These are phyloP conservation scores for Aphaenogaster floridana DNA, from an alignment of 1,140 invertebrate genomes.

Conservation along the genomic window DNA sequence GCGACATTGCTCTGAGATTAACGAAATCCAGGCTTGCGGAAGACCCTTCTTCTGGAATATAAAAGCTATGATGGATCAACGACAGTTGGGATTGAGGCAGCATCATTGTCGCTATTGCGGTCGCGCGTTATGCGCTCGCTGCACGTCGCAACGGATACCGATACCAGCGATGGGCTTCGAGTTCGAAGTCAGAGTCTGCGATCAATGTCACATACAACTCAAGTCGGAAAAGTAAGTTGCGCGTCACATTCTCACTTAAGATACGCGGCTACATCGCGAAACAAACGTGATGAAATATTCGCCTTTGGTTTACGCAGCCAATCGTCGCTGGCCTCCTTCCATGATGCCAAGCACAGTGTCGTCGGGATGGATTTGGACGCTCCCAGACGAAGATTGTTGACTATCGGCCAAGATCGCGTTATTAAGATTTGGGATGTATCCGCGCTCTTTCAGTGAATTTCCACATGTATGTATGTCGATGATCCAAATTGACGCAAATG, in stretches of 20 bases:
- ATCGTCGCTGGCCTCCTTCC: constrained; percentile 96
- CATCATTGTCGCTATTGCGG: constrained; percentile 97
- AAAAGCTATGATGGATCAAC: constrained; percentile 98
- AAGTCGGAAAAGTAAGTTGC: constrained; percentile 94
- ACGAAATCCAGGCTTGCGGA: constrained; percentile 91
- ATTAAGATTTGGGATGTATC: constrained; percentile 96
- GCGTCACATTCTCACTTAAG: not conserved
- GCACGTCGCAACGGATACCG: constrained; percentile 94
- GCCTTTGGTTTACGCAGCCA: constrained; percentile 88
- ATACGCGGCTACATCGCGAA: not conserved
- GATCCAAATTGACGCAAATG: constrained; percentile 66
- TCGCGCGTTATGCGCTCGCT: constrained; percentile 96
- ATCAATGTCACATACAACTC: constrained; percentile 94
- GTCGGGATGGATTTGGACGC: constrained; percentile 96
- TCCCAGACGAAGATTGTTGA: constrained; percentile 93
- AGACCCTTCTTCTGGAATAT: constrained; percentile 99
- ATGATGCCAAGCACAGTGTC: constrained; percentile 97
- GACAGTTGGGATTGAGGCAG: constrained; percentile 95
- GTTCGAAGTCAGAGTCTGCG: constrained; percentile 98
- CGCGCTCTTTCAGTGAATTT: constrained; percentile 87
- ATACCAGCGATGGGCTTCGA: constrained; percentile 99
- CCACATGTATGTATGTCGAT: constrained; percentile 57
- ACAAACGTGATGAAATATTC: constrained; percentile 4
- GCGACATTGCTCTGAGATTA: constrained; percentile 21
- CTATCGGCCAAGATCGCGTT: constrained; percentile 97